A percentile compares a stretch with the other conserved stretches of the same genome.
Conservation (phyloP, 2,888 invertebrate species). For the Malacosoma neustria region DNA sequence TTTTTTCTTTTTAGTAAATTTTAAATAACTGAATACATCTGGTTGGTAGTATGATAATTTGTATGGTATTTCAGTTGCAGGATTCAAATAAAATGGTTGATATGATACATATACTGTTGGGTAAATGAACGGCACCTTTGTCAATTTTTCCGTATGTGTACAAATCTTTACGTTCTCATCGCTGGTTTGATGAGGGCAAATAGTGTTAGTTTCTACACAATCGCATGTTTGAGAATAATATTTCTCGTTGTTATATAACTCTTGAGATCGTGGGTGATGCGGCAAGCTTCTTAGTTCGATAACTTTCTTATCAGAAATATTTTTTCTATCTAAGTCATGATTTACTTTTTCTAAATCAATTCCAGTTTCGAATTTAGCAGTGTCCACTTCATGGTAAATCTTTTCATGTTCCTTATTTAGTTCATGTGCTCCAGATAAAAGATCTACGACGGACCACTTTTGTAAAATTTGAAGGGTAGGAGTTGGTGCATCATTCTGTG, state of each 20-base stretch:
- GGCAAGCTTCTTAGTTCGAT: slow-evolving; percentile 44
- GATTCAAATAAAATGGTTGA: slow-evolving; percentile 25
- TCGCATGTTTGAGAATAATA: slow-evolving; percentile 8
- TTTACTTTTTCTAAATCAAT: slow-evolving; percentile 1
- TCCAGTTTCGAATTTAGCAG: not conserved
- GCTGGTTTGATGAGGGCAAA: slow-evolving; percentile 20
- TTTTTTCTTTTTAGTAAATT: slow-evolving; percentile 24
- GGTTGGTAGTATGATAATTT: slow-evolving; percentile 24
- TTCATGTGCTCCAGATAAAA: slow-evolving; percentile 11
- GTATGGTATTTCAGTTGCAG: slow-evolving; percentile 6
- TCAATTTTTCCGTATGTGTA: slow-evolving; percentile 11
- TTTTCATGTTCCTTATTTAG: slow-evolving; percentile 8
- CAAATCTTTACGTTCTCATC: slow-evolving; percentile 11
- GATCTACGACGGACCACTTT: slow-evolving; percentile 39
- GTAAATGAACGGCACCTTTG: slow-evolving; percentile 14
- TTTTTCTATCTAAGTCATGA: slow-evolving; percentile 6
- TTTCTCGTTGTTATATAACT: not conserved
- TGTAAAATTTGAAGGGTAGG: slow-evolving; percentile 40
- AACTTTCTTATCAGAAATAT: slow-evolving; percentile 26
- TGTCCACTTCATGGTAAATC: slow-evolving; percentile 6
- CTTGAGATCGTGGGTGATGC: not conserved
- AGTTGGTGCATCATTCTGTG: slow-evolving; percentile 25
- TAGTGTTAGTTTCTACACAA: slow-evolving; percentile 20
- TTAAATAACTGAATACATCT: slow-evolving; percentile 19
- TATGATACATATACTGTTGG: slow-evolving; percentile 27